Evolutionary conservation across 2,113 vertebrate genomes (phyloP).

Genomic region (Thomomys bottae): DNA sequence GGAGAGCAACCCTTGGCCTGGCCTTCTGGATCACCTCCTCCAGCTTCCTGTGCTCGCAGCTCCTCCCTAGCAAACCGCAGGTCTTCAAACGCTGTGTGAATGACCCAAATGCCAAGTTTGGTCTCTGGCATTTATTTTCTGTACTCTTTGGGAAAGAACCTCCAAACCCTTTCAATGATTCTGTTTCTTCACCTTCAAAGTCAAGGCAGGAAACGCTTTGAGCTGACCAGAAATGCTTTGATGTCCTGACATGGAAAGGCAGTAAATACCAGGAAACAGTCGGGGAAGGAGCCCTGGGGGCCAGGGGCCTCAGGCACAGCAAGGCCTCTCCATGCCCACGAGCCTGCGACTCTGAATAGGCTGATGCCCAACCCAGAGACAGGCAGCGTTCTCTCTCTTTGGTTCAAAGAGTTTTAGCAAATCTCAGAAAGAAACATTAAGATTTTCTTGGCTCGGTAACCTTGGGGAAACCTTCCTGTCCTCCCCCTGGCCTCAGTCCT

Average conservation of each 20-base stretch:
- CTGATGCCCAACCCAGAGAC: background rate
- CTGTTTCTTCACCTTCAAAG: slow-evolving; percentile 24
- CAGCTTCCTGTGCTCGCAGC: background rate
- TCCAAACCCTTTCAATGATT: background rate
- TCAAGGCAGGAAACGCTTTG: slow-evolving; percentile 1
- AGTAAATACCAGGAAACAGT: background rate
- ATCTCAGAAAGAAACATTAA: slow-evolving; percentile 12
- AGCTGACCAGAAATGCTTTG: background rate
- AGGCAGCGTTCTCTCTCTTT: background rate
- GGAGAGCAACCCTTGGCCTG: background rate
- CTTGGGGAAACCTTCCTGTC: background rate
- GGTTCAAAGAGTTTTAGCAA: slow-evolving; percentile 23
- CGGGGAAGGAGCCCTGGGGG: background rate
- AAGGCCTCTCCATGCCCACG: background rate
- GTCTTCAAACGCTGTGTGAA: background rate
- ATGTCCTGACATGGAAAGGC: background rate
- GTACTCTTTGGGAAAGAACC: background rate
- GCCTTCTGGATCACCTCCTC: background rate
- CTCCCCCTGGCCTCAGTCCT: background rate
- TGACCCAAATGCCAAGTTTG: slow-evolving; percentile 27
- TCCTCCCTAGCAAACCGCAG: background rate
- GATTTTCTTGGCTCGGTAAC: slow-evolving; percentile 7
- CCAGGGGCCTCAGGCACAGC: background rate
- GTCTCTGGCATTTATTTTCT: slow-evolving; percentile 46
- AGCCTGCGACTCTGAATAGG: background rate